Conservation (phyloP, 2,888 invertebrate genomes). For the Cosmia trapezina region DNA sequence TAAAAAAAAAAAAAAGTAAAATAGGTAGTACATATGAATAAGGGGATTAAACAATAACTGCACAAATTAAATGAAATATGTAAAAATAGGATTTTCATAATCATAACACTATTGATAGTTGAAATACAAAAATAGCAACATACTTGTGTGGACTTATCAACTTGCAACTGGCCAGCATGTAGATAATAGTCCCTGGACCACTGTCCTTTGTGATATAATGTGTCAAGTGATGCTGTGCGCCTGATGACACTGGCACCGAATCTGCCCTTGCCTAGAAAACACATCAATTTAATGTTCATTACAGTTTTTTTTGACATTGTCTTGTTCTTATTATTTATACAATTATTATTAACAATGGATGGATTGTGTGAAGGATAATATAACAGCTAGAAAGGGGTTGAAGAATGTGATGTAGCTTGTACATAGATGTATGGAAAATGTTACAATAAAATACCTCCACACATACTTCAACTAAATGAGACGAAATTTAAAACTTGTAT, state of each 20-base stretch:
- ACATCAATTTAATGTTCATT: neutral
- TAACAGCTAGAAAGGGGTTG: neutral
- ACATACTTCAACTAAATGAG: too few species aligned
- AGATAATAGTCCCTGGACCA: conserved; percentile 94
- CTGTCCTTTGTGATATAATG: conserved; percentile 94
- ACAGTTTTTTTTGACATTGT: neutral
- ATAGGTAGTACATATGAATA: too few species aligned
- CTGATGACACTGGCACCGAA: conserved; percentile 92
- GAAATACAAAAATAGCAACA: conserved; percentile 57
- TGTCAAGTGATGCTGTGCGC: conserved; percentile 94
- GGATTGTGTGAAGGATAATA: neutral
- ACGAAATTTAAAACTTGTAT: too few species aligned
- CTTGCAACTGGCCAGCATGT: conserved; percentile 92
- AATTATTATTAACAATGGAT: neutral
- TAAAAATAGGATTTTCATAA: conserved; percentile 10
- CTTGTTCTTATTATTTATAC: neutral
- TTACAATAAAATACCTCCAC: too few species aligned
- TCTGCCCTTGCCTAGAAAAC: conserved; percentile 85
- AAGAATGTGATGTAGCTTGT: neutral
- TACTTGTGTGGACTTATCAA: conserved; percentile 95
- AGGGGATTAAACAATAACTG: neutral
- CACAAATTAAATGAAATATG: neutral
- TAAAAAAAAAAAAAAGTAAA: too few species aligned
- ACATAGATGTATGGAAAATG: neutral
- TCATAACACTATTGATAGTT: conserved; percentile 6